These are phyloP conservation scores for Diadumene lineata DNA, from an alignment of 92 coral and sea anemone genomes.

Conservation along the genomic window DNA sequence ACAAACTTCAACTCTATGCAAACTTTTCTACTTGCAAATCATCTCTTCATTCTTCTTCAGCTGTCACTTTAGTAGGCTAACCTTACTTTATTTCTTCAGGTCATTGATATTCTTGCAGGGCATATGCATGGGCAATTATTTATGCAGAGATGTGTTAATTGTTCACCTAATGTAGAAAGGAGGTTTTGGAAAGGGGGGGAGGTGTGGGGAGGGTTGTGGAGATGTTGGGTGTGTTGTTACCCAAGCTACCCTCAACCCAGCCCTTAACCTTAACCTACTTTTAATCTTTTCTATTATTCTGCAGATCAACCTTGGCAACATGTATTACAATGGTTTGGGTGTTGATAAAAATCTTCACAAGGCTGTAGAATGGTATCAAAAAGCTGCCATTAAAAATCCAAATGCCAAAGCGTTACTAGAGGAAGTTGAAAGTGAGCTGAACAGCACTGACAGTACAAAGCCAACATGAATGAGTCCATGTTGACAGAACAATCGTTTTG, in stretches of 20 bases:
- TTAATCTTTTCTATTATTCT: no score
- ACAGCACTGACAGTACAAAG: constrained; percentile 31
- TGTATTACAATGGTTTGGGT: constrained; percentile 98
- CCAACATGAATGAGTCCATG: background rate
- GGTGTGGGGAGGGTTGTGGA: no score
- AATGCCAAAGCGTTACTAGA: constrained; percentile 82
- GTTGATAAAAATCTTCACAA: constrained; percentile 82
- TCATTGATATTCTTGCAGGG: no score
- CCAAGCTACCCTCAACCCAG: background rate
- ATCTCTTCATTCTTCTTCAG: background rate
- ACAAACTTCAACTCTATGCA: no score
- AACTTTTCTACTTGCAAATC: no score
- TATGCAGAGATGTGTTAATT: no score
- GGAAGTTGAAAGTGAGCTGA: constrained; percentile 82
- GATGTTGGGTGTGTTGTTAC: background rate
- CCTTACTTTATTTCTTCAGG: background rate
- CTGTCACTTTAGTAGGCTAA: background rate
- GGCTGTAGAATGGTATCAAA: constrained; percentile 73
- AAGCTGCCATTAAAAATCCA: constrained; percentile 78
- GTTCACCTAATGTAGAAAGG: no score
- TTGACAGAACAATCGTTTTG: no score
- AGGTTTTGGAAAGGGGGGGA: no score
- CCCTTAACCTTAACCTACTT: no score
- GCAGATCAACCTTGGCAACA: constrained; percentile 96
- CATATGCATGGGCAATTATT: no score